These are phyloP conservation scores for Odontamblyopus rebecca DNA, from an alignment of 2,797 vertebrate genomes.

Conservation along the genomic window DNA sequence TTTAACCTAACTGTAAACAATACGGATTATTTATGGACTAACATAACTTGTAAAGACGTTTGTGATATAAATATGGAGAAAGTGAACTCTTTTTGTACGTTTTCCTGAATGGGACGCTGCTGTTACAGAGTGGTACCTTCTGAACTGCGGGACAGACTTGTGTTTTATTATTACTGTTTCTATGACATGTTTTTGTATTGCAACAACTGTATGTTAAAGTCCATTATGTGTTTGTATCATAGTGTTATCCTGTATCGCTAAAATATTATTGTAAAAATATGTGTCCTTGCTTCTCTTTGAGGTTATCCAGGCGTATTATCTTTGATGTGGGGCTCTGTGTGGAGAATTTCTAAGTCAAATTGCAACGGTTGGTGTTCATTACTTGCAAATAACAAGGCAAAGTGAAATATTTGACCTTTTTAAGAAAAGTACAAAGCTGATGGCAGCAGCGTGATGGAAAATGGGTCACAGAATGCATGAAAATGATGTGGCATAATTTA, in stretches of 20 bases:
- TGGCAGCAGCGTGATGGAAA: too few relatives aligned
- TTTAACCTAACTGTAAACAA: not conserved
- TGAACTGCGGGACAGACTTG: slow-evolving; percentile 45
- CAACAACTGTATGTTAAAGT: slow-evolving; percentile 45
- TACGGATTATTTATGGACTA: slow-evolving; percentile 19
- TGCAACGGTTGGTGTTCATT: not conserved
- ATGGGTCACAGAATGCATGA: too few relatives aligned
- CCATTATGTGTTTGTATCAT: slow-evolving; percentile 54
- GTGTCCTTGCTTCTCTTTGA: slow-evolving; percentile 44
- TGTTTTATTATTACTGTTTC: slow-evolving; percentile 36
- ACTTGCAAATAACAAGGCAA: not conserved
- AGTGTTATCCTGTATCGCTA: slow-evolving; percentile 57
- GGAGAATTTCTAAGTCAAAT: too few relatives aligned
- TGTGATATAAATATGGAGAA: slow-evolving; percentile 22
- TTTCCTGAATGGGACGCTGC: slow-evolving; percentile 30
- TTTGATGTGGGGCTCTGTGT: not conserved
- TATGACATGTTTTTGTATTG: slow-evolving; percentile 41
- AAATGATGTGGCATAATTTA: too few relatives aligned
- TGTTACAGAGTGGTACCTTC: slow-evolving; percentile 29
- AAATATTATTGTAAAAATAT: slow-evolving; percentile 50
- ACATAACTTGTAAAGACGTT: slow-evolving; percentile 25
- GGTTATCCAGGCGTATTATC: not conserved
- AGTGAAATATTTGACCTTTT: not conserved
- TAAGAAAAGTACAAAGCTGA: not conserved
- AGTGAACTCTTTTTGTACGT: slow-evolving; percentile 36